phyloP scores from a whole-genome alignment of 2,797 vertebrate genomes.

The Pantherophis vulpinus region DNA sequence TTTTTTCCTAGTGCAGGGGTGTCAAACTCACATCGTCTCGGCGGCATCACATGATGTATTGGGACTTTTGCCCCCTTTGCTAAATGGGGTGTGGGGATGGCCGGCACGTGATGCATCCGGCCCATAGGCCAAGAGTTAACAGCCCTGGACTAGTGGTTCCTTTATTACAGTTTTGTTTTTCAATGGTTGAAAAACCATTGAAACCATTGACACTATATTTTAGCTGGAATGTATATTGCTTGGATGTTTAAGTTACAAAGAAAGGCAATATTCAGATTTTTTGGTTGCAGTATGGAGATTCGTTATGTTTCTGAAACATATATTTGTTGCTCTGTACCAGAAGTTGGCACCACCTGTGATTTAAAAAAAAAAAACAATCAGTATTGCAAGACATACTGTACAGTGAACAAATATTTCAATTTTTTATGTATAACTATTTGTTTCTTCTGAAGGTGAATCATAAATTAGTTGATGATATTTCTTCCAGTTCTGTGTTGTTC shows the following conservation, averaged over 20 bases:
- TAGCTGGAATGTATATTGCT: not conserved
- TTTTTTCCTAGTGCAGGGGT: not conserved
- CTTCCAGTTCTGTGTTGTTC: not conserved
- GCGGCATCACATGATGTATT: no score
- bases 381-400: not conserved
- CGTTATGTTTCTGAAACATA: not conserved
- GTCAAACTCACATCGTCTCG: no score
- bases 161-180: not conserved
- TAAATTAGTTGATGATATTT: not conserved
- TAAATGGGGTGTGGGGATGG: no score
- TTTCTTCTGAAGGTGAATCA: not conserved
- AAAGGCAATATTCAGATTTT: not conserved
- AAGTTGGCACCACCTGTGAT: not conserved
- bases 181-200: no score
- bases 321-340: not conserved
- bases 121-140: no score
- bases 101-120: no score
- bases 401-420: not conserved
- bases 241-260: not conserved
- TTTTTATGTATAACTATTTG: not conserved
- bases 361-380: not conserved
- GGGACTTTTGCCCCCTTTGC: no score
- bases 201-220: not conserved
- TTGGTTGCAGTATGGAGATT: not conserved
- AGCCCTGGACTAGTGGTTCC: not conserved